These are phyloP conservation scores for Odontamblyopus rebecca DNA, from an alignment of 2,797 vertebrate species.

Conservation along the genomic window DNA sequence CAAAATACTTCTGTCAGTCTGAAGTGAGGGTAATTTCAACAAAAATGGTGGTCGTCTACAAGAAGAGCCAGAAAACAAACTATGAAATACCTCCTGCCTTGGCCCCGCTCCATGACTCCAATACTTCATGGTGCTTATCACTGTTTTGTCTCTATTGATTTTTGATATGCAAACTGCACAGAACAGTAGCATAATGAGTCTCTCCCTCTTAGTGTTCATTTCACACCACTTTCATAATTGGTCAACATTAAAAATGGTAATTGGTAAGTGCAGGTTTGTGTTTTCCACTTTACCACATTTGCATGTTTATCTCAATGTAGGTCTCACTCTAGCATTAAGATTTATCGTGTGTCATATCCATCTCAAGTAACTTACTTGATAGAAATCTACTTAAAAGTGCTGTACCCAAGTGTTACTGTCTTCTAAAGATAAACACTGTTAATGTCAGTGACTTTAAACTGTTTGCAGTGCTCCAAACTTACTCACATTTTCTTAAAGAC, in stretches of 20 bases:
- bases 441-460: too few species aligned
- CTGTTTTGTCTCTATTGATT: constrained; percentile 3
- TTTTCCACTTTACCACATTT: too few species aligned
- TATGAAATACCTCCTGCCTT: constrained; percentile 3
- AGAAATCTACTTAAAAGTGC: too few species aligned
- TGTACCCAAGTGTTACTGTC: too few species aligned
- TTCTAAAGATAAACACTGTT: too few species aligned
- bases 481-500: too few species aligned
- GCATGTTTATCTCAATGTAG: too few species aligned
- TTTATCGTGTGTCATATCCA: too few species aligned
- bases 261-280: background rate
- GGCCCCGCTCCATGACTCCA: constrained; percentile 13
- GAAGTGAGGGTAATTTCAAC: background rate
- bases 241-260: background rate
- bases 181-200: background rate
- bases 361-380: too few species aligned
- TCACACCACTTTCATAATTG: background rate
- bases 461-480: too few species aligned
- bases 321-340: too few species aligned
- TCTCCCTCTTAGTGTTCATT: background rate
- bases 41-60: constrained; percentile 2
- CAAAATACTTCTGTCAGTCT: too few species aligned
- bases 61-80: background rate
- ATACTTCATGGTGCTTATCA: background rate
- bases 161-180: background rate